Evolutionary conservation across 2,888 invertebrate genomes (phyloP), one percentile per base, ranked within the genome.

Genomic region (Dorcus hopei): DNA sequence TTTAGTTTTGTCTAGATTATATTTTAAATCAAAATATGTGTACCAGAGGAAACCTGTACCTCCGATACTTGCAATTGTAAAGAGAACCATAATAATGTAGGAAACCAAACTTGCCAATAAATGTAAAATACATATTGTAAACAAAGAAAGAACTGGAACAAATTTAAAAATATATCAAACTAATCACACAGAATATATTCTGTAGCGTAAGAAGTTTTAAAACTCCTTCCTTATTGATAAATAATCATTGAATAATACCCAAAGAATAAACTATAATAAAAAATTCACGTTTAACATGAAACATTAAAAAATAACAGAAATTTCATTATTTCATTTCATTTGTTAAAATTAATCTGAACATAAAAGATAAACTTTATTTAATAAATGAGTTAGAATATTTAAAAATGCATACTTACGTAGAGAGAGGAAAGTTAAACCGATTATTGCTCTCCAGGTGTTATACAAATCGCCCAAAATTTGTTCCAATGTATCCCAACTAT

Each of bases 391-490:
- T 1, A 33, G 1, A 33, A 33, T 33, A 33, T 33, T 33, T 33
- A 33, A 33, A 33, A 33, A 33, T 33, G 2, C 6, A 33, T 33
- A 6, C 26, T 33, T 85, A 95, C 95, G 84, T 73, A 95, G 86
- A 61, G 95, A 87, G 59, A 95, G 79, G 61, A 89, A 87, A 54
- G 91, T 88, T 70, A 95, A 85, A 39, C 86, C 86, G 51, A 93
- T 82, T 79, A 97, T 91, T 76, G 91, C 88, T 71, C 85, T 88
- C 94, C 95, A 95, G 41, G 93, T 90, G 60, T 88, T 87, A 74
- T 93, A 94, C 6, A 97, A 81, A 79, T 97, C 96, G 51, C 90
- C 88, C 39, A 95, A 80, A 75, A 95, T 87, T 79, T 95, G 93
- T 77, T 95, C 93, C 68, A 94, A 85, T 38, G 90, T 85, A 75